A percentile compares a stretch with the other conserved stretches of the same genome.
Evolutionary conservation across 2,888 invertebrate species (phyloP).

Genomic region (Drosophila gaucha): DNA sequence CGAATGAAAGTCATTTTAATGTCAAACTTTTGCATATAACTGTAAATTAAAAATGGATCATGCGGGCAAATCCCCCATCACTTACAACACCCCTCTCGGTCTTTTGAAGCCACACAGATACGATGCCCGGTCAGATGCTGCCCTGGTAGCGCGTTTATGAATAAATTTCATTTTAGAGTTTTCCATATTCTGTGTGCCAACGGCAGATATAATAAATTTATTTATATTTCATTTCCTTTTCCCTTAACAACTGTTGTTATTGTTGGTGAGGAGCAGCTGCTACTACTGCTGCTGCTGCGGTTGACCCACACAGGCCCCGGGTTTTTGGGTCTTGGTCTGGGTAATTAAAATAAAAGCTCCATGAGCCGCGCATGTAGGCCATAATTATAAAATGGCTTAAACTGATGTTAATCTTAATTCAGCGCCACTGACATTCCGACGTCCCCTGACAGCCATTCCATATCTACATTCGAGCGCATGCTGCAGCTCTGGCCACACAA

Average conservation of each 20-base stretch:
- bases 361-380: slow-evolving; percentile 67
- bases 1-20: slow-evolving; percentile 68
- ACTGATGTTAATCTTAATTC: slow-evolving; percentile 76
- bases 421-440: slow-evolving; percentile 45
- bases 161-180: slow-evolving; percentile 81
- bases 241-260: slow-evolving; percentile 20
- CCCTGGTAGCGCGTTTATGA: slow-evolving; percentile 67
- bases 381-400: slow-evolving; percentile 80
- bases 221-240: slow-evolving; percentile 77
- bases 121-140: slow-evolving; percentile 32
- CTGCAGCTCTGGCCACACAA: background rate
- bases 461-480: slow-evolving; percentile 8
- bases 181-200: slow-evolving; percentile 63
- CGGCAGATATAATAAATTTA: slow-evolving; percentile 77
- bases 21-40: slow-evolving; percentile 56
- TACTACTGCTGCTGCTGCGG: slow-evolving; percentile 16
- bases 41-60: slow-evolving; percentile 70
- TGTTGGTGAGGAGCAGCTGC: slow-evolving; percentile 33
- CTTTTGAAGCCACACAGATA: slow-evolving; percentile 1
- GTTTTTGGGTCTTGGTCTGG: slow-evolving; percentile 29
- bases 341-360: slow-evolving; percentile 76
- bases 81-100: slow-evolving; percentile 1
- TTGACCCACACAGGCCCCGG: slow-evolving; percentile 13
- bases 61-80: slow-evolving; percentile 28
- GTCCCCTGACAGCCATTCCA: slow-evolving; percentile 62